These are phyloP conservation scores for Heliconius erato DNA, from an alignment of 2,888 invertebrate genomes.

Conservation along the genomic window DNA sequence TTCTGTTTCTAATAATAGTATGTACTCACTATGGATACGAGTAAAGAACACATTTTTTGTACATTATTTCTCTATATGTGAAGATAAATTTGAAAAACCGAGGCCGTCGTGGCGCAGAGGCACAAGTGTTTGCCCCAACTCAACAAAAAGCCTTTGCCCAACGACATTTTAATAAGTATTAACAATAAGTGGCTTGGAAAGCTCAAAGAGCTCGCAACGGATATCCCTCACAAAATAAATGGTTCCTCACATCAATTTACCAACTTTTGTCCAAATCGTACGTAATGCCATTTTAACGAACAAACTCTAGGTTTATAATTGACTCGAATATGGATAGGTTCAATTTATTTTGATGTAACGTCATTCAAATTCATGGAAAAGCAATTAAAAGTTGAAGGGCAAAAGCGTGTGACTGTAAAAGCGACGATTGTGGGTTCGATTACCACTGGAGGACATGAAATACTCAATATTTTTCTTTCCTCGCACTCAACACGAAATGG, in stretches of 20 bases:
- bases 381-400: neutral
- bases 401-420: neutral
- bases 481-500: neutral
- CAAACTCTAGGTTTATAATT: conserved; percentile 41
- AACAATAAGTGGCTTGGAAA: neutral
- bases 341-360: conserved; percentile 33
- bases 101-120: neutral
- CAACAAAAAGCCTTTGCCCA: neutral
- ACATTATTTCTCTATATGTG: too few species aligned
- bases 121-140: neutral
- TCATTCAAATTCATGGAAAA: conserved; percentile 14
- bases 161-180: neutral
- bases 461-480: neutral
- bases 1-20: too few species aligned
- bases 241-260: conserved; percentile 30
- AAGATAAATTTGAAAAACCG: neutral
- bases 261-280: conserved; percentile 35
- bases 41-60: too few species aligned
- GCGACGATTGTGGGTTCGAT: neutral
- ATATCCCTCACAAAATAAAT: conserved; percentile 39
- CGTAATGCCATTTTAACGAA: conserved; percentile 49
- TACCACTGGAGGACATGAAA: neutral
- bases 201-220: conserved; percentile 22
- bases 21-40: too few species aligned
- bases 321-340: conserved; percentile 37